Conservation (phyloP, 2,113 vertebrate species). For the Ageneiosus marmoratus region DNA sequence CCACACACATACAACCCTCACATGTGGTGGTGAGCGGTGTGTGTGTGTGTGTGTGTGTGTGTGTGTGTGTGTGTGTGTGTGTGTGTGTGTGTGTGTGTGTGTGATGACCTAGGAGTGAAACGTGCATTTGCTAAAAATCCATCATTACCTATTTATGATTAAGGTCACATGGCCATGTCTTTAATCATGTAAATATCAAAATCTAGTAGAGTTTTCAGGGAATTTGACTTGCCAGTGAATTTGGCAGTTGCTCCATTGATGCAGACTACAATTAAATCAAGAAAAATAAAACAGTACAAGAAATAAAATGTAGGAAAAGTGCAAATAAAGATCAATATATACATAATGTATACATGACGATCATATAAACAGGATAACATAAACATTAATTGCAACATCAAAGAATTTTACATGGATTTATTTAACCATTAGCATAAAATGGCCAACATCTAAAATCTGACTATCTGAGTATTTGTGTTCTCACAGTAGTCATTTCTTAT, state of each 20-base stretch:
- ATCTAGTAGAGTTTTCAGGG: not conserved
- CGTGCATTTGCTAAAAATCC: not conserved
- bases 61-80: no score
- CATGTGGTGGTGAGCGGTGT: no score
- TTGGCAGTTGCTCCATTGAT: not conserved
- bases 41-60: no score
- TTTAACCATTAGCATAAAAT: not conserved
- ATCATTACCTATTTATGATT: not conserved
- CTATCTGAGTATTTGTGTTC: not conserved
- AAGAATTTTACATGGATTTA: not conserved
- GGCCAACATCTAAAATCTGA: not conserved
- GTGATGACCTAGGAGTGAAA: not conserved
- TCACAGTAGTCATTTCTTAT: not conserved
- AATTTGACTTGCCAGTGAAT: not conserved
- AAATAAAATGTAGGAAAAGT: not conserved
- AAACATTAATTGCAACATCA: not conserved
- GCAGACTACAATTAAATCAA: not conserved
- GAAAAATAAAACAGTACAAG: not conserved
- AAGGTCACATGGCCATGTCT: not conserved
- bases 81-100: not conserved
- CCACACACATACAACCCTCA: no score
- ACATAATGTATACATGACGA: not conserved
- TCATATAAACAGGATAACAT: not conserved
- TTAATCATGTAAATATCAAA: not conserved
- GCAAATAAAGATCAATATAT: not conserved